phyloP scores from a whole-genome alignment of 1,140 invertebrate genomes.

The Drosophila sechellia region DNA sequence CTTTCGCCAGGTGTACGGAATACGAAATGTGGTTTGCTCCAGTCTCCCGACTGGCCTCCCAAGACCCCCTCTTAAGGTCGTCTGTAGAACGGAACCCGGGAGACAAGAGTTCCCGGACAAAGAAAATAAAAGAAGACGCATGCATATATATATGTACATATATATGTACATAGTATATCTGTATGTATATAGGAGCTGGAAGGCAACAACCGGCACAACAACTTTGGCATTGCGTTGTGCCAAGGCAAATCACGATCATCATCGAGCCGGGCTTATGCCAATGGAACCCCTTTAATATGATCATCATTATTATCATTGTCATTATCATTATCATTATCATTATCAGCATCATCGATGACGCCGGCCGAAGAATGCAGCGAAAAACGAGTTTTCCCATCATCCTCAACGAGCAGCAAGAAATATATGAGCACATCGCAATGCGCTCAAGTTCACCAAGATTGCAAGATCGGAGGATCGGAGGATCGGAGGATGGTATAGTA shows the following conservation, averaged over 20 bases:
- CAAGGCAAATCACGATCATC: slow-evolving; percentile 44
- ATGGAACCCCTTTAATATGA: slow-evolving; percentile 15
- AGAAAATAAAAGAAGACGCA: slow-evolving; percentile 9
- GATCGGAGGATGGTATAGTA: slow-evolving; percentile 17
- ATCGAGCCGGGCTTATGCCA: slow-evolving; percentile 19
- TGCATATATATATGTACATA: neutral
- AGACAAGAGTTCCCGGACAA: slow-evolving; percentile 33
- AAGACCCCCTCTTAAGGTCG: slow-evolving; percentile 70
- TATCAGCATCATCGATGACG: slow-evolving; percentile 73
- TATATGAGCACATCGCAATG: slow-evolving; percentile 43
- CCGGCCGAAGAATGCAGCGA: slow-evolving; percentile 63
- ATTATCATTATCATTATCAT: slow-evolving; percentile 42
- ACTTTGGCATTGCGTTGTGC: slow-evolving; percentile 45
- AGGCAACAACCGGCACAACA: slow-evolving; percentile 51
- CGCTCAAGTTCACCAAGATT: slow-evolving; percentile 43
- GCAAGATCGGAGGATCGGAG: slow-evolving; percentile 8
- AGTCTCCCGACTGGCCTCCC: slow-evolving; percentile 65
- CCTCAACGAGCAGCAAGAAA: neutral
- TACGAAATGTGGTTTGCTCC: slow-evolving; percentile 70
- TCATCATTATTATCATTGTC: slow-evolving; percentile 38
- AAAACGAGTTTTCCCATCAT: slow-evolving; percentile 17
- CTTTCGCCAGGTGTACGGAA: slow-evolving; percentile 27
- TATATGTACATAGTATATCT: neutral
- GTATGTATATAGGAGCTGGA: neutral
- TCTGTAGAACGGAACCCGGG: slow-evolving; percentile 76